phyloP scores from a whole-genome alignment of 2,888 invertebrate species.

The Leucophora obtusa region DNA sequence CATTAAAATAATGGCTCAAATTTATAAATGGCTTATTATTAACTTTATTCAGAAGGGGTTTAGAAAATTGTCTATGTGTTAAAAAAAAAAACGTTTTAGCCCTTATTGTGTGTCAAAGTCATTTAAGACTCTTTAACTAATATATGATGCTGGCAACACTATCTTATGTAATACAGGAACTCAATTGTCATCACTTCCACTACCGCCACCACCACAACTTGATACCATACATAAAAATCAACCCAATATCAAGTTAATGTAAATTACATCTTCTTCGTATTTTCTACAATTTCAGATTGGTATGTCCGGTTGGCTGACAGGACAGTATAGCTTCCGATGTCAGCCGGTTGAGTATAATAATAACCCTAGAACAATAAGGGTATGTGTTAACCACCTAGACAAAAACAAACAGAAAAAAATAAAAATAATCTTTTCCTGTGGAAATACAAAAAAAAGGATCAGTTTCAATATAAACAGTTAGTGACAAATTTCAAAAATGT shows the following conservation, averaged over 20 bases:
- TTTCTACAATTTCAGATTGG: slow-evolving; percentile 84
- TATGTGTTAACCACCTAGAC: slow-evolving; percentile 80
- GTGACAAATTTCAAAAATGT: not conserved
- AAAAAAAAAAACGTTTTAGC: not conserved
- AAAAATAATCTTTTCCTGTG: slow-evolving; percentile 15
- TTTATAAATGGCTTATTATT: not conserved
- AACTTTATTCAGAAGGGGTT: not conserved
- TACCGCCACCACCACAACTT: not conserved
- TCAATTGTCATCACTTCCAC: not conserved
- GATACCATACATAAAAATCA: not conserved
- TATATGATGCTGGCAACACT: not conserved
- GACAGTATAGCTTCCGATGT: slow-evolving; percentile 96
- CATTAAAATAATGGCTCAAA: not conserved
- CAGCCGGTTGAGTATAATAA: slow-evolving; percentile 97
- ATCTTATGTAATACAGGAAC: not conserved
- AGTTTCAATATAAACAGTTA: slow-evolving; percentile 1
- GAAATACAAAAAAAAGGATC: slow-evolving; percentile 19
- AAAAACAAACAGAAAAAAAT: slow-evolving; percentile 58
- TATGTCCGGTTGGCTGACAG: slow-evolving; percentile 95
- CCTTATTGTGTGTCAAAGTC: not conserved
- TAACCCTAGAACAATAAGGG: slow-evolving; percentile 93
- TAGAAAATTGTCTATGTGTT: not conserved
- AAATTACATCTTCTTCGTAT: slow-evolving; percentile 25
- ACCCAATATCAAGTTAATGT: not conserved
- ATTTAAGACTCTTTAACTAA: not conserved